Base-by-base conservation (phyloP, 2,888 invertebrate genomes). In the Brachycybe producta region DNA sequence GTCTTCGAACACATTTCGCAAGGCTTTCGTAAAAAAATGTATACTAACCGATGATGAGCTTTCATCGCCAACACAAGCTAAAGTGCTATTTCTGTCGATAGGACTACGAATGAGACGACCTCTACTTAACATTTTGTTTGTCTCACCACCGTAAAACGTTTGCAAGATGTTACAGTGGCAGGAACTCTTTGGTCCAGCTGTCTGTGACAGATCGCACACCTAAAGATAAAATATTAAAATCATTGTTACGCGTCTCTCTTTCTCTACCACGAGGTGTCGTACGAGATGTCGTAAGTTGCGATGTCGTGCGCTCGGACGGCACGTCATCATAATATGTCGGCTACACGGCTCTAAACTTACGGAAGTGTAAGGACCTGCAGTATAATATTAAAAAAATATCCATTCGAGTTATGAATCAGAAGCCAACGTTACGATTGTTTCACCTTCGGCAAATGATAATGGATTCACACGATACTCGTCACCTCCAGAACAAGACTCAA, bases 41-140 rank as follows among this genome's bases (percentile, higher is more conserved):
- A 11, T 8, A 38, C 47, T 46, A 36, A 46, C 47, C 3, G 48
- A 48, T 2, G 11, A 19, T 8, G n/a, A 21, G 28, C 39, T 48
- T 17, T 39, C 48, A 13, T 48, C 48, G 17, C 17, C 40, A 28
- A 21, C 48, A 40, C 48, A 48, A 15, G 48, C 48, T 4, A 48
- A 5, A 8, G 40, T 27, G 19, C 28, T n/a, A 13, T 17, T n/a
- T 8, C 23, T 23, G 3, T 40, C 27, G 5, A 5, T 27, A 2
- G 48, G 48, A 15, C 40, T 38, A 5, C 15, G 17, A 23, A 48
- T n/a, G 7, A 48, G 21, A 1, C 21, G 24, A 26, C 36, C 28
- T 35, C 40, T 48, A 17, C 26, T 32, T 2, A 48, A 19, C 17
- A 48, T n/a, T 15, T 17, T 26, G 13, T 48, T 26, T 11, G 36